A percentile compares a stretch with the other conserved stretches of the same genome.
phyloP scores from a whole-genome alignment of 2,888 invertebrate species.

The Habrosyne pyritoides region DNA sequence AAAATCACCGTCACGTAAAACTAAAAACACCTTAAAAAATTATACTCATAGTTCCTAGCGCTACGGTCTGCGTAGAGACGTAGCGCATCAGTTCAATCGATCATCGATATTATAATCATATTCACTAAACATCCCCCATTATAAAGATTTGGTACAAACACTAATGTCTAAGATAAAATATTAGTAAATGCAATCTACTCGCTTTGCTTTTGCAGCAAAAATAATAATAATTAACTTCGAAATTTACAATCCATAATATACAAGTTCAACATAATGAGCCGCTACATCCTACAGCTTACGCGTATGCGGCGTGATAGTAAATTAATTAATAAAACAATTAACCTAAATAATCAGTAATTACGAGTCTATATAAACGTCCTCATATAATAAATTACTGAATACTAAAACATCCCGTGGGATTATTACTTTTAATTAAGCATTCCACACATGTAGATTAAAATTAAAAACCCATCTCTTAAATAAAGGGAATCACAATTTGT shows the following conservation, averaged over 20 bases:
- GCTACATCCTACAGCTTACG: conserved; percentile 30
- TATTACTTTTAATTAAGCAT: neutral
- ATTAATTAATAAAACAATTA: conserved; percentile 33
- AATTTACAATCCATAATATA: conserved; percentile 74
- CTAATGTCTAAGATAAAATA: conserved; percentile 76
- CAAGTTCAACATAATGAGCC: conserved; percentile 39
- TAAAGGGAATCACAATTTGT: conserved; percentile 38
- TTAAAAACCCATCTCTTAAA: conserved; percentile 30
- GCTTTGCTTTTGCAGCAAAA: conserved; percentile 54
- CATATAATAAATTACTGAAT: conserved; percentile 46
- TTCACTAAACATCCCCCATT: conserved; percentile 52
- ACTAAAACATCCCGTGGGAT: conserved; percentile 18
- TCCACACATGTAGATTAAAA: conserved; percentile 13
- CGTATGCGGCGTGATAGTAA: conserved; percentile 32
- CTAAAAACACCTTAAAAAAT: conserved; percentile 39
- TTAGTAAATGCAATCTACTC: conserved; percentile 82
- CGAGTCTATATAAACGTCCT: conserved; percentile 30
- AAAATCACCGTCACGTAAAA: conserved; percentile 63
- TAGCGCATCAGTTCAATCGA: conserved; percentile 6
- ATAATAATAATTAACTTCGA: conserved; percentile 54
- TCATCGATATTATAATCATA: conserved; percentile 15
- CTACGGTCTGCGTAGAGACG: neutral
- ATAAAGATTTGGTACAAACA: conserved; percentile 78
- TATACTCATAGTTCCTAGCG: neutral
- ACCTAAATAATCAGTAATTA: conserved; percentile 37